Base-by-base conservation (phyloP, 1,140 invertebrate species). In the Hirudo medicinalis region DNA sequence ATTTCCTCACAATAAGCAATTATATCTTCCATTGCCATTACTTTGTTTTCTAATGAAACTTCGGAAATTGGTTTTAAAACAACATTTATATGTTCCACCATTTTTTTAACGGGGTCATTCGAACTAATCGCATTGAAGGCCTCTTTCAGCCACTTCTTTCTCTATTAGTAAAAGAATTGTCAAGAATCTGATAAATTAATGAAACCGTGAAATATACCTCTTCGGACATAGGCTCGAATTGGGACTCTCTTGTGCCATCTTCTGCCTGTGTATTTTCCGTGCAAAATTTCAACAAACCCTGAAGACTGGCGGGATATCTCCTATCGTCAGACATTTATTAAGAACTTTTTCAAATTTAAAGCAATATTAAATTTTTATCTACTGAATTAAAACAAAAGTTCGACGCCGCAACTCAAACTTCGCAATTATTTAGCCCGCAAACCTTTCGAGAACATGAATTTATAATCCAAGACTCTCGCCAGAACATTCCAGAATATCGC, bases 1-100 rank as follows among this genome's bases (percentile, higher is more conserved):
- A 89, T 86, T 73, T 86, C 85, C 77, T 89, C 88, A 69, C 88
- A 85, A 77, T 84, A 85, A 71, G 88, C 86, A 15, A 84, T 78
- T 43, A 90, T 82, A 53, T 82, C 84, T 36, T 88, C 86, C 15
- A 90, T 82, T 0, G 87, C 84, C 29, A 80, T 79, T 53, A 85
- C 80, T 25, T 84, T 79, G 32, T 86, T 83, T 0, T 85, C 80
- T 2, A 86, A 75, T 66, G 85, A 82, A 55, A 86, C 84, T 2
- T 84, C 84, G 0, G 86, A 15, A 49, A 49, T 84, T 43, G 82
- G 82, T 49, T 85, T 79, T 20, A 83, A 80, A 9, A 91, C 79
- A 2, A 85, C 79, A 76, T 84, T 81, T 11, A 90, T 84, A 74
- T 85, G 79, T 68, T 85, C 85, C 75, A 85, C 81, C 40, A 91